Evolutionary conservation across 2,888 invertebrate species (phyloP).

Genomic region (Thecocarcelia acutangulata): DNA sequence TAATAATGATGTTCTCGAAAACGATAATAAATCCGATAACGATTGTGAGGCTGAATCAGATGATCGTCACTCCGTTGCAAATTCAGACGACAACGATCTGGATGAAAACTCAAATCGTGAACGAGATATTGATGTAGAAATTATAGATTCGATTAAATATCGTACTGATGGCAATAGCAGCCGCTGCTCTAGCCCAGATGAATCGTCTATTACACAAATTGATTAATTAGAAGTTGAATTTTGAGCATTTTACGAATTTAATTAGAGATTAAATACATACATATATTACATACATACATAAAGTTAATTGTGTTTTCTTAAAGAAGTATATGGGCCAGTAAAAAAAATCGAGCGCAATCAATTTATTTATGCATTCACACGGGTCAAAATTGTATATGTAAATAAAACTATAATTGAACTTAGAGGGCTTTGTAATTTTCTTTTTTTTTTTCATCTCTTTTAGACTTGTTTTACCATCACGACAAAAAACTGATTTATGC

Average conservation of each 20-base stretch:
- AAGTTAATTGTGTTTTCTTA: no score
- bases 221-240: conserved; percentile 72
- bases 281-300: no score
- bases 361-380: no score
- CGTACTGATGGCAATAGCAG: conserved; percentile 77
- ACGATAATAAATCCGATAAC: conserved; percentile 79
- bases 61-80: conserved; percentile 74
- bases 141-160: conserved; percentile 79
- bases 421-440: no score
- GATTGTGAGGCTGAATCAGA: conserved; percentile 78
- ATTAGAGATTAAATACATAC: background rate
- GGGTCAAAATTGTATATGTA: no score
- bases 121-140: conserved; percentile 80
- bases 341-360: no score
- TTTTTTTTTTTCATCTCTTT: no score
- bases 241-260: conserved; percentile 44
- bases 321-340: no score
- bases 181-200: conserved; percentile 77
- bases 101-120: conserved; percentile 72
- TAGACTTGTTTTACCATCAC: no score
- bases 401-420: no score
- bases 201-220: conserved; percentile 78
- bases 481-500: no score
- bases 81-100: conserved; percentile 61
- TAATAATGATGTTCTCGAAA: conserved; percentile 70